phyloP scores from a whole-genome alignment of 2,113 vertebrate genomes.

The Syrmaticus mikado region DNA sequence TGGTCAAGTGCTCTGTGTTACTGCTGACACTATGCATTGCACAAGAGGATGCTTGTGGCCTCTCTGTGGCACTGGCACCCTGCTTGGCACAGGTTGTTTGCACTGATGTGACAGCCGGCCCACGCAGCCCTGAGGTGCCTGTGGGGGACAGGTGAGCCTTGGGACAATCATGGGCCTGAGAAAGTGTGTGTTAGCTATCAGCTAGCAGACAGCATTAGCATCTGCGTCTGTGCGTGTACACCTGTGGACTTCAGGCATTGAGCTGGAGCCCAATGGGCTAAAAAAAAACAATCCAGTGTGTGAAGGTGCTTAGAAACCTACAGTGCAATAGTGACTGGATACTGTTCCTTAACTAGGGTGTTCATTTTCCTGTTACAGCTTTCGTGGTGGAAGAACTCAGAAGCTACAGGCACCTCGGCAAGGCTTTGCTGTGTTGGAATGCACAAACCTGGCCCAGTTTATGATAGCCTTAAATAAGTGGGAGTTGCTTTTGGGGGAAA shows the following conservation, averaged over 20 bases:
- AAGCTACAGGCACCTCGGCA: background rate
- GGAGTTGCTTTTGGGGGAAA: background rate
- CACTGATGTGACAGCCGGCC: background rate
- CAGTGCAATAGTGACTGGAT: background rate
- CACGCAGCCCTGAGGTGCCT: no score
- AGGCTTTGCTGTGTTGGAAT: background rate
- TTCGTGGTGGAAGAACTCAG: background rate
- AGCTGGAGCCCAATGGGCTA: background rate
- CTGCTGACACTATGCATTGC: fast-evolving
- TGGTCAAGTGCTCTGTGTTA: background rate
- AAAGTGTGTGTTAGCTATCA: fast-evolving
- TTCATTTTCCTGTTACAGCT: background rate
- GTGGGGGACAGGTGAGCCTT: background rate
- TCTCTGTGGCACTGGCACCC: fast-evolving
- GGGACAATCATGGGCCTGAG: background rate
- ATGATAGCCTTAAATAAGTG: background rate
- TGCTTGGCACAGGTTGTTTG: background rate
- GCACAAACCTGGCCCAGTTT: background rate
- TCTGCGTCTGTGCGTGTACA: fast-evolving
- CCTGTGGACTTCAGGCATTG: background rate
- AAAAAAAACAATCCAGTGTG: background rate
- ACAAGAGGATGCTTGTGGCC: background rate
- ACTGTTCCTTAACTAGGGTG: background rate
- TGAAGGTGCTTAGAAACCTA: background rate
- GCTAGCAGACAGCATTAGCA: background rate